Evolutionary conservation across 2,888 invertebrate species (phyloP), one percentile per base, ranked within the genome.

Genomic region (Folsomia candida): DNA sequence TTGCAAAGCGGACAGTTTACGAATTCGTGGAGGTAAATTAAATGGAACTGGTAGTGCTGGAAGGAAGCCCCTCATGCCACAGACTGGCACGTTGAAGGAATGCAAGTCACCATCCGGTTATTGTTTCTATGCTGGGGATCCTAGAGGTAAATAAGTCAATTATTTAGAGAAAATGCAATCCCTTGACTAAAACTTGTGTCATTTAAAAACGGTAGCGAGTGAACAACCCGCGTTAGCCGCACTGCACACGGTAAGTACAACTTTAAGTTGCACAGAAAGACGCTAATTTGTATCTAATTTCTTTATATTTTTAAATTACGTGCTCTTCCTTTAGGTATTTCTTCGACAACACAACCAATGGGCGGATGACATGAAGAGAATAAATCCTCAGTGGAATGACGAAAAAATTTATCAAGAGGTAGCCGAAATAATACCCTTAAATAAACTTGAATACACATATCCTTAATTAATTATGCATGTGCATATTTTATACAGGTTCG

Each of bases 171-270:
- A n/a, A n/a, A n/a, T n/a, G n/a, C n/a, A n/a, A n/a, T n/a, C n/a
- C n/a, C n/a, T n/a, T n/a, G n/a, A n/a, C n/a, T n/a, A n/a, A n/a
- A n/a, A n/a, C n/a, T n/a, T n/a, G n/a, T n/a, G n/a, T n/a, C n/a
- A n/a, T n/a, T n/a, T n/a, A n/a, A n/a, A n/a, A n/a, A n/a, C n/a
- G n/a, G n/a, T n/a, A n/a, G n/a, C 94, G 0, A 94, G 94, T 0
- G 96, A 97, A 82, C 95, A 97, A 82, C 94, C 95, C 0, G 94
- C 89, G 2, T 84, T 97, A 0, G 92, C 95, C 0, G 89, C 91
- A 1, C 89, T 96, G 77, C 96, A 97, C 82, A 95, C 94, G 0
- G 86, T 92, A n/a, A n/a, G n/a, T n/a, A n/a, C n/a, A n/a, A n/a
- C n/a, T n/a, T n/a, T n/a, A n/a, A n/a, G n/a, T n/a, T n/a, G n/a